Evolutionary conservation across 2,888 invertebrate species (phyloP).

Genomic region (Drosophila bunnanda): DNA sequence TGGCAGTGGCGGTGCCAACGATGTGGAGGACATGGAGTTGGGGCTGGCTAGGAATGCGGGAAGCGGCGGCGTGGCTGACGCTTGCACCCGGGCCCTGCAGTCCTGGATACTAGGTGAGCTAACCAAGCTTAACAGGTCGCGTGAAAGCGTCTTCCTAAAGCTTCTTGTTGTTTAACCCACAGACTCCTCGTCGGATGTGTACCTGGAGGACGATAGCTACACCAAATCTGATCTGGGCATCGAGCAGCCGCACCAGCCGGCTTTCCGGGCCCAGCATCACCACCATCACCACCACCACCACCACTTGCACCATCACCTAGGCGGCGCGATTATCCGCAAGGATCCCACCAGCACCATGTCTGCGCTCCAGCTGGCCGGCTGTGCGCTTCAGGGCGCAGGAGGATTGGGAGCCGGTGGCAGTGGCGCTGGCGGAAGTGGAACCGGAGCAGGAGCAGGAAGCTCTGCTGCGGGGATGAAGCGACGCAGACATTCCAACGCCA

Average conservation of each 20-base stretch:
- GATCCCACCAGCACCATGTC: constrained; percentile 88
- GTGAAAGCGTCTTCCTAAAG: neutral
- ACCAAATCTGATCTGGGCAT: constrained; percentile 85
- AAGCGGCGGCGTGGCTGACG: constrained; percentile 60
- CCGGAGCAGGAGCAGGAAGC: constrained; percentile 22
- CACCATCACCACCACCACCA: constrained; percentile 56
- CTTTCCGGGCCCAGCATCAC: constrained; percentile 64
- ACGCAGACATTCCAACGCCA: constrained; percentile 85
- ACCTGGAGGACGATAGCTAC: constrained; percentile 83
- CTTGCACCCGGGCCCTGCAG: constrained; percentile 72
- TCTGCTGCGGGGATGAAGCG: constrained; percentile 72
- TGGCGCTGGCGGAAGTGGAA: constrained; percentile 17
- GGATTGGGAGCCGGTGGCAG: constrained; percentile 15
- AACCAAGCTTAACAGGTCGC: neutral
- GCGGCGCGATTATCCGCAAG: constrained; percentile 86
- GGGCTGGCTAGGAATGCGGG: constrained; percentile 68
- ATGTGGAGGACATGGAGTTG: constrained; percentile 77
- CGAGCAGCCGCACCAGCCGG: constrained; percentile 72
- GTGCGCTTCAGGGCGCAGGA: constrained; percentile 40
- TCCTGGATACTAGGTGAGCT: constrained; percentile 79
- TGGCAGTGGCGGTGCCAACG: constrained; percentile 51
- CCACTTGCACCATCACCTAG: constrained; percentile 66
- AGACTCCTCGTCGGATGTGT: constrained; percentile 84
- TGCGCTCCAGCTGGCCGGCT: constrained; percentile 86
- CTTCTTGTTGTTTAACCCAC: neutral